Conservation (phyloP, 2,888 invertebrate species). For the Scotopteryx bipunctaria region DNA sequence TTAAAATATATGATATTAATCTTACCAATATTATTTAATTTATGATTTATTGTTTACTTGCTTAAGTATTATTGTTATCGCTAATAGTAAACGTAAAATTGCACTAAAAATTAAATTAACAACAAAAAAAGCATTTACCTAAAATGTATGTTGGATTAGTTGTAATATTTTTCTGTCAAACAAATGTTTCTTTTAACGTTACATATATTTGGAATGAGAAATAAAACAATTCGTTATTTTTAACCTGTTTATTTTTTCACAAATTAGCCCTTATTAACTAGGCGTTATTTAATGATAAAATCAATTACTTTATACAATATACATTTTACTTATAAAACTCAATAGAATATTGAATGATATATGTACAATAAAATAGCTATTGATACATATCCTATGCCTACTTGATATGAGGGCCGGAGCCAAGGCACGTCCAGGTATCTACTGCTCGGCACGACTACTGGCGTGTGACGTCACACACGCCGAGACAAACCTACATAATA, state of each 20-base stretch:
- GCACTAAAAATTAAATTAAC: not conserved
- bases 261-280: slow-evolving; percentile 82
- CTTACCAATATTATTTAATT: too few relatives aligned
- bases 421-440: slow-evolving; percentile 75
- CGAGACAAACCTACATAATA: slow-evolving; percentile 44
- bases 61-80: too few relatives aligned
- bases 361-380: slow-evolving; percentile 80
- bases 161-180: too few relatives aligned
- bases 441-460: slow-evolving; percentile 44
- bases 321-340: slow-evolving; percentile 81
- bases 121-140: slow-evolving; percentile 5
- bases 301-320: slow-evolving; percentile 83
- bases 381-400: slow-evolving; percentile 78
- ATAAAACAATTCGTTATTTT: slow-evolving; percentile 72
- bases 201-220: slow-evolving; percentile 37
- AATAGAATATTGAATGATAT: slow-evolving; percentile 82
- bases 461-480: slow-evolving; percentile 6
- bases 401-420: slow-evolving; percentile 79
- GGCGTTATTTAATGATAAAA: slow-evolving; percentile 82
- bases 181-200: not conserved
- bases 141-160: not conserved
- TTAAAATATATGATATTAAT: too few relatives aligned
- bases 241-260: slow-evolving; percentile 81
- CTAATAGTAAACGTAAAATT: not conserved
- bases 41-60: too few relatives aligned